phyloP scores from a whole-genome alignment of 2,888 invertebrate genomes.

The Dioctria rufipes region DNA sequence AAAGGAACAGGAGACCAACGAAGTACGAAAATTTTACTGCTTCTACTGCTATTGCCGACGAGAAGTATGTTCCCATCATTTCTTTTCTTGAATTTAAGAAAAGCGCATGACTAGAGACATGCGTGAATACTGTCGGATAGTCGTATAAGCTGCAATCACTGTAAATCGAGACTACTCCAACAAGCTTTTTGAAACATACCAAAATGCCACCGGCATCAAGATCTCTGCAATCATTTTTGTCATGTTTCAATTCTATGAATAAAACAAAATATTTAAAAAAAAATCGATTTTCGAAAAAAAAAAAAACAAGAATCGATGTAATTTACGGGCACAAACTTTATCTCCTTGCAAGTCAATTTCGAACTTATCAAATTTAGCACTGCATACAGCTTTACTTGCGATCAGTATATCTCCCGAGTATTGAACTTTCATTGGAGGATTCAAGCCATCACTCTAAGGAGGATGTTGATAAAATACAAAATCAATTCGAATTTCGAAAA shows the following conservation, averaged over 20 bases:
- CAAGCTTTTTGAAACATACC: slow-evolving; percentile 33
- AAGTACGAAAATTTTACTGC: not conserved
- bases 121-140: slow-evolving; percentile 38
- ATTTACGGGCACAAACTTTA: slow-evolving; percentile 36
- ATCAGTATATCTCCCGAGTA: slow-evolving; percentile 15
- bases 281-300: not conserved
- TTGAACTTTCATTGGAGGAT: not conserved
- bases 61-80: not conserved
- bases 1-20: not conserved
- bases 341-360: slow-evolving; percentile 24
- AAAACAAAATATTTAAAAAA: not conserved
- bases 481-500: no score
- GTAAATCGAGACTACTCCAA: slow-evolving; percentile 24
- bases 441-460: not conserved
- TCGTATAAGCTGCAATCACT: slow-evolving; percentile 29
- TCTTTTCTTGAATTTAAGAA: slow-evolving; percentile 8
- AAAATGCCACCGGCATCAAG: slow-evolving; percentile 30
- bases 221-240: slow-evolving; percentile 15
- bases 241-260: slow-evolving; percentile 10
- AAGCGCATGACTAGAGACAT: slow-evolving; percentile 17
- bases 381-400: slow-evolving; percentile 8
- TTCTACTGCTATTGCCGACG: not conserved
- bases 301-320: not conserved
- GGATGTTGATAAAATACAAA: not conserved
- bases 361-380: slow-evolving; percentile 37